Percentiles rank a stretch among this genome's conserved stretches.
Conservation (phyloP, 1,140 invertebrate genomes). For the Drosophila fuyamai region DNA sequence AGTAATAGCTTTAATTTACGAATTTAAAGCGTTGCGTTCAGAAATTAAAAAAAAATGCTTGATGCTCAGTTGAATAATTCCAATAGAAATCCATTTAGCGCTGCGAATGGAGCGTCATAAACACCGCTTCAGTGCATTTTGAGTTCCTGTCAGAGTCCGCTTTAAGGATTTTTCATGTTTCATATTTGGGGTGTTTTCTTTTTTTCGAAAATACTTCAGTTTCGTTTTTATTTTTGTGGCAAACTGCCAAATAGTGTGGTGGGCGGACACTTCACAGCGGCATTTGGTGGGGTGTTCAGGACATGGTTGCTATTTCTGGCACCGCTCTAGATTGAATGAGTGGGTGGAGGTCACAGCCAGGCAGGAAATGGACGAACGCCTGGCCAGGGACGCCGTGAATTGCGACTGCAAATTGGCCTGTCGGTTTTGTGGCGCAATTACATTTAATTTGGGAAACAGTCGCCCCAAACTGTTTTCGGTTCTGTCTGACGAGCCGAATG, state of each 20-base stretch:
- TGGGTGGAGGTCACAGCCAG: conserved; percentile 3
- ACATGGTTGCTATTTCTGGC: conserved; percentile 22
- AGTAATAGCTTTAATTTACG: neutral
- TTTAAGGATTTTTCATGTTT: conserved; percentile 58
- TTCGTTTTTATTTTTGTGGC: conserved; percentile 53
- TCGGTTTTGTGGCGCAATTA: conserved; percentile 65
- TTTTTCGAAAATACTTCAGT: conserved; percentile 30
- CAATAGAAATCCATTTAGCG: neutral
- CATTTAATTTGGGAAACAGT: conserved; percentile 74
- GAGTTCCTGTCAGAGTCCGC: conserved; percentile 27
- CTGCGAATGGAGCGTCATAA: conserved; percentile 5
- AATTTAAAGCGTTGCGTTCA: neutral
- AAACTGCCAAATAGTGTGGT: conserved; percentile 69
- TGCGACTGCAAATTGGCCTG: conserved; percentile 61
- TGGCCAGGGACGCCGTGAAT: conserved; percentile 35
- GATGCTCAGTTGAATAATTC: too few species aligned
- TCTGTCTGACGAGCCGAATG: conserved; percentile 32
- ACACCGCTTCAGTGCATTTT: conserved; percentile 49
- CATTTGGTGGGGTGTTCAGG: neutral
- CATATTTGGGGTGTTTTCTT: conserved; percentile 16
- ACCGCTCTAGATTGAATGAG: conserved; percentile 22
- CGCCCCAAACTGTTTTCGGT: conserved; percentile 43
- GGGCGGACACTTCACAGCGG: conserved; percentile 51
- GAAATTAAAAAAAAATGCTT: neutral
- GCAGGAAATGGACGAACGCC: conserved; percentile 4